Evolutionary conservation across 2,797 vertebrate species (phyloP).

Genomic region (Agapornis canus): DNA sequence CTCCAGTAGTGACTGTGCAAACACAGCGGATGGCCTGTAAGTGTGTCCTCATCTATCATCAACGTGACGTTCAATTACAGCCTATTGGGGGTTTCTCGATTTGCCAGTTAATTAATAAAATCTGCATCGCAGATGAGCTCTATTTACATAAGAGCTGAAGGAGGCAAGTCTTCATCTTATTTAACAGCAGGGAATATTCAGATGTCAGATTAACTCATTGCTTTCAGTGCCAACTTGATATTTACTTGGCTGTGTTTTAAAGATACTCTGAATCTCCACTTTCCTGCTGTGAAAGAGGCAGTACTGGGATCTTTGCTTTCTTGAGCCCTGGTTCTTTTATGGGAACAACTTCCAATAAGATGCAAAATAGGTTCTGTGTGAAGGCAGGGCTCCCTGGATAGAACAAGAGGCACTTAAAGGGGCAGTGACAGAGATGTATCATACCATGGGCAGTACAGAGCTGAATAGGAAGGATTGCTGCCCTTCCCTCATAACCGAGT

Average conservation of each 20-base stretch:
- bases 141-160: conserved; percentile 74
- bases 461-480: background rate
- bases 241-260: conserved; percentile 1
- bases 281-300: background rate
- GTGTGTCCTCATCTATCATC: conserved; percentile 66
- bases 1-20: conserved; percentile 7
- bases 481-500: background rate
- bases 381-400: background rate
- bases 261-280: background rate
- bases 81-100: conserved; percentile 68
- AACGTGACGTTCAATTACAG: conserved; percentile 58
- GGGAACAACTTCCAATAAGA: conserved; percentile 1
- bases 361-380: background rate
- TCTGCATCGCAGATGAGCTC: conserved; percentile 67
- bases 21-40: conserved; percentile 18
- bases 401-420: background rate
- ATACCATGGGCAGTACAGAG: background rate
- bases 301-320: background rate
- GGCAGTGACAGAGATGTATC: background rate
- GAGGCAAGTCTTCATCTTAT: conserved; percentile 60
- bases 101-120: conserved; percentile 75
- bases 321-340: background rate
- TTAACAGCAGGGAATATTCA: conserved; percentile 58
- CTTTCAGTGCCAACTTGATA: background rate
- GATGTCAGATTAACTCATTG: conserved; percentile 51